Conservation (phyloP, 35 echinoderm and acorn worm species). For the Patiria miniata region DNA sequence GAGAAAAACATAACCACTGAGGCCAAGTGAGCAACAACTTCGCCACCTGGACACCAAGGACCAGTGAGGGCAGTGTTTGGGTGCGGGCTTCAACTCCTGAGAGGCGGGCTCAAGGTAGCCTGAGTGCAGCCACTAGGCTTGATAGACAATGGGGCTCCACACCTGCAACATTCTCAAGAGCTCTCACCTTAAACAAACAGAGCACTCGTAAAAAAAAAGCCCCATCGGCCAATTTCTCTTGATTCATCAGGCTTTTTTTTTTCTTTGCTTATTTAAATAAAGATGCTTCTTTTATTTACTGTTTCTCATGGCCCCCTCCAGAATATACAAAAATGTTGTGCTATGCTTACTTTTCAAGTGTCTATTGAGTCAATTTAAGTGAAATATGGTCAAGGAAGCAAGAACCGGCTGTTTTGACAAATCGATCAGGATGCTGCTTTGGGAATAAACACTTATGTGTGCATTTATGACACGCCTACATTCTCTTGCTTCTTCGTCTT, state of each 20-base stretch:
- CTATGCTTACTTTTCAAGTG: constrained; percentile 4
- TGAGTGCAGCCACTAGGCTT: background rate
- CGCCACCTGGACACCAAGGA: background rate
- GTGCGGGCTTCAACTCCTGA: background rate
- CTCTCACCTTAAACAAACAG: constrained; percentile 1
- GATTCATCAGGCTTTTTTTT: no score
- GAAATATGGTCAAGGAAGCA: background rate
- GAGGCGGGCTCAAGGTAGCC: background rate
- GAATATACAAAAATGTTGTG: no score
- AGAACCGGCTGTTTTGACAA: background rate
- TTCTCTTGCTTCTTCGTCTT: no score
- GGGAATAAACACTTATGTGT: background rate
- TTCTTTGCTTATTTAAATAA: background rate
- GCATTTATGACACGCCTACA: no score
- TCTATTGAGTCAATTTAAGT: background rate
- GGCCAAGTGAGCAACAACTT: background rate
- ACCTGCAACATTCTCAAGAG: background rate
- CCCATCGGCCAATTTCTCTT: no score
- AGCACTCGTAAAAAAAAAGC: background rate
- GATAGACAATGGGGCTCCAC: background rate
- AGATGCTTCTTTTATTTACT: background rate
- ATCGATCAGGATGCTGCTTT: background rate
- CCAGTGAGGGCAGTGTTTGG: constrained; percentile 23
- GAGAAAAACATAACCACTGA: background rate
- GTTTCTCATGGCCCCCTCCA: background rate